Evolutionary conservation across 2,888 invertebrate species (phyloP).

Genomic region (Subacronicta megacephala): DNA sequence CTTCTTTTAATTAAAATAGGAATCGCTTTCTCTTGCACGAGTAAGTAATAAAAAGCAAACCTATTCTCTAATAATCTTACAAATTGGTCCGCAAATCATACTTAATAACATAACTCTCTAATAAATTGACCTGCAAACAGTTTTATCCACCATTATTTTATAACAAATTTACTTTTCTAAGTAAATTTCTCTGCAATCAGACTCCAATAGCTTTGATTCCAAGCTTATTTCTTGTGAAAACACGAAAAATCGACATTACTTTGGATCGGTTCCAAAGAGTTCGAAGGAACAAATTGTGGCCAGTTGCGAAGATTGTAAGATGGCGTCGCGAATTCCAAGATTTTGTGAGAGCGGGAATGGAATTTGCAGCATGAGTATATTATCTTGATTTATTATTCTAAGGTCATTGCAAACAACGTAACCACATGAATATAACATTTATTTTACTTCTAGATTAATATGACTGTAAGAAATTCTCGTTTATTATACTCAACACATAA

Average conservation of each 20-base stretch:
- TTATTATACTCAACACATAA: too few relatives aligned
- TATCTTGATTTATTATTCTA: slow-evolving; percentile 1
- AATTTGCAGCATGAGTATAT: too few relatives aligned
- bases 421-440: too few relatives aligned
- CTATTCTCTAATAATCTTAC: neutral
- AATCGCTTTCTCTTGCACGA: too few relatives aligned
- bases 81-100: neutral
- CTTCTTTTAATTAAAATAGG: too few relatives aligned
- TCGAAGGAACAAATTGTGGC: slow-evolving; percentile 34
- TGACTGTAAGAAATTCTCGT: too few relatives aligned
- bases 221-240: slow-evolving; percentile 35
- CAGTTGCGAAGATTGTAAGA: slow-evolving; percentile 24
- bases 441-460: too few relatives aligned
- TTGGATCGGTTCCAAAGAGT: slow-evolving; percentile 56
- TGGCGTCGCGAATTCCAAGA: slow-evolving; percentile 4
- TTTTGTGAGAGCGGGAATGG: slow-evolving; percentile 6
- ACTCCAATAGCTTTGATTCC: slow-evolving; percentile 28
- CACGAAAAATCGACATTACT: slow-evolving; percentile 44
- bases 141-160: slow-evolving; percentile 15
- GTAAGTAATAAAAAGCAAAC: neutral
- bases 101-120: neutral
- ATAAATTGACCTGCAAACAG: neutral
- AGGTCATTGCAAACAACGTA: too few relatives aligned
- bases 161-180: slow-evolving; percentile 13
- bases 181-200: slow-evolving; percentile 40